These are phyloP conservation scores for Strigops habroptila DNA, from an alignment of 2,113 vertebrate genomes.

Conservation along the genomic window DNA sequence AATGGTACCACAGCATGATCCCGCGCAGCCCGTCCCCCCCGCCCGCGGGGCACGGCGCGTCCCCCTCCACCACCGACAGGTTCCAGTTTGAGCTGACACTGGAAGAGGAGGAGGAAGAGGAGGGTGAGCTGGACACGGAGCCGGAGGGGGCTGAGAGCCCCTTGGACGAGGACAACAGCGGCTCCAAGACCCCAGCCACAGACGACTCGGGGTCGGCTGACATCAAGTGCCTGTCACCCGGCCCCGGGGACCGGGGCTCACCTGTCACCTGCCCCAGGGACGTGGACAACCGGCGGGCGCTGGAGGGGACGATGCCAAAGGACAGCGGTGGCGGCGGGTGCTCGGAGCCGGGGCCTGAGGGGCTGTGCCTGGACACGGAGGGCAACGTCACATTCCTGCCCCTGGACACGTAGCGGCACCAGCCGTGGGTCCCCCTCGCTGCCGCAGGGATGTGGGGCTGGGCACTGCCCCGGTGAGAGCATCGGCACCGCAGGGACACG, in stretches of 20 bases:
- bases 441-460: background rate
- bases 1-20: constrained; percentile 96
- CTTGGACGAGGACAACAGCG: constrained; percentile 70
- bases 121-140: constrained; percentile 74
- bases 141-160: constrained; percentile 63
- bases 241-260: background rate
- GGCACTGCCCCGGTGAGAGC: background rate
- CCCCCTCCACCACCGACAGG: constrained; percentile 62
- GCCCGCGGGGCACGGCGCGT: background rate
- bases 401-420: constrained; percentile 17
- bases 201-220: constrained; percentile 15
- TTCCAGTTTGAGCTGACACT: constrained; percentile 86
- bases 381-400: constrained; percentile 45
- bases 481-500: fast-evolving
- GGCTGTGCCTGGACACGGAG: constrained; percentile 42
- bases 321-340: fast-evolving
- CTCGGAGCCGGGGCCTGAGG: fast-evolving
- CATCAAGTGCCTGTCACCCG: background rate
- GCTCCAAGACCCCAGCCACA: constrained; percentile 55
- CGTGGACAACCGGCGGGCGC: background rate
- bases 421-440: background rate
- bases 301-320: background rate
- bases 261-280: background rate
- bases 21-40: constrained; percentile 80
- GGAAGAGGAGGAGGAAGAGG: constrained; percentile 71